These are phyloP conservation scores for Panthera leo DNA, from an alignment of 2,113 vertebrate genomes.

Conservation along the genomic window DNA sequence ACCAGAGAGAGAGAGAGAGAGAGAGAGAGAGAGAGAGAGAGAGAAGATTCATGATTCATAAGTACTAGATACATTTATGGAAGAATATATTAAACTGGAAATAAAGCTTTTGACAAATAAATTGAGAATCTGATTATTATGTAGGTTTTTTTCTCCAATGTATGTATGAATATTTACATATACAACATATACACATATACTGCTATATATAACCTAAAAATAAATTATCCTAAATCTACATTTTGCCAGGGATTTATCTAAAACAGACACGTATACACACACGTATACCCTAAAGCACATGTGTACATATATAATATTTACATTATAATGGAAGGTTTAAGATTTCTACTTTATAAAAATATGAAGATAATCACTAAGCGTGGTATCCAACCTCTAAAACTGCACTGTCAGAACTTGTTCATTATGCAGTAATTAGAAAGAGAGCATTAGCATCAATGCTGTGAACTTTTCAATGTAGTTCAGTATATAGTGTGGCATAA, in stretches of 20 bases:
- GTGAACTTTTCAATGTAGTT: slow-evolving; percentile 88
- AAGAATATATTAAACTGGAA: neutral
- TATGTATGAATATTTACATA: neutral
- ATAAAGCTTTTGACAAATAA: neutral
- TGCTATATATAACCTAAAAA: neutral
- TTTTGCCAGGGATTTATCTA: neutral
- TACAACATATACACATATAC: neutral
- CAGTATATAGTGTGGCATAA: slow-evolving; percentile 83
- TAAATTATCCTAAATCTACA: neutral
- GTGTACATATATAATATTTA: neutral
- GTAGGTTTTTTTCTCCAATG: neutral
- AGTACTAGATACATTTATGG: neutral
- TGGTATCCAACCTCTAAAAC: slow-evolving; percentile 83
- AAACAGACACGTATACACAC: neutral
- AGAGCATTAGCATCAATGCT: slow-evolving; percentile 84
- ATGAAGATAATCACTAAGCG: slow-evolving; percentile 79
- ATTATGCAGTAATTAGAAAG: slow-evolving; percentile 87
- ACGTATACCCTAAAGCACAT: neutral
- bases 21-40: too few species aligned
- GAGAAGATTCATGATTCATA: neutral
- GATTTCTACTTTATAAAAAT: slow-evolving; percentile 69
- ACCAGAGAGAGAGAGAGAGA: neutral
- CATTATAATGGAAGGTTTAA: neutral
- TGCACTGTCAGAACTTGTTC: slow-evolving; percentile 85
- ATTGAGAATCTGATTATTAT: neutral